Conservation (phyloP, 2,797 vertebrate species). For the Eidolon dupreanum region DNA sequence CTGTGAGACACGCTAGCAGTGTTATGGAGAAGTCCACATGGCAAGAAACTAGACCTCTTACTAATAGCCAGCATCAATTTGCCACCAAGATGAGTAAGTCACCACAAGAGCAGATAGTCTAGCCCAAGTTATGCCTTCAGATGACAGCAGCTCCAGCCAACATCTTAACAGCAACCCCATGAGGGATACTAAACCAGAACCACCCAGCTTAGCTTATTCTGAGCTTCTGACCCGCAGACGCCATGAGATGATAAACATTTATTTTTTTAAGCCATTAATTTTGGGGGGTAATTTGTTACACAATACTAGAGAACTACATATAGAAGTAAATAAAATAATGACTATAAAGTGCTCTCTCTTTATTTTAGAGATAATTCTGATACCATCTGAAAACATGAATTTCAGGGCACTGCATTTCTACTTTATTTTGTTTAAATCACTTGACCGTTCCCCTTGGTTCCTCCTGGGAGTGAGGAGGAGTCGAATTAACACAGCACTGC, state of each 20-base stretch:
- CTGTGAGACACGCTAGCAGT: neutral
- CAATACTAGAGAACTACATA: neutral
- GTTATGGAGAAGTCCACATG: neutral
- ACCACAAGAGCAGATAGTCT: neutral
- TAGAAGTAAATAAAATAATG: neutral
- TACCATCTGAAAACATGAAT: neutral
- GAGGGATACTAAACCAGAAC: neutral
- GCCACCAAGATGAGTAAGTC: neutral
- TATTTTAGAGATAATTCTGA: neutral
- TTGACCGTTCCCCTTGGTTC: neutral
- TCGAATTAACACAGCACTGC: neutral
- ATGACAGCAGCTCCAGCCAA: neutral
- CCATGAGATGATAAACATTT: neutral
- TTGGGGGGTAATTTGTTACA: neutral
- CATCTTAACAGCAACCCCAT: neutral
- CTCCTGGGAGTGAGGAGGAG: neutral
- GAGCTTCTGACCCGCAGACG: neutral
- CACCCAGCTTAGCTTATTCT: neutral
- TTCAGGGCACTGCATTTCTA: conserved; percentile 15
- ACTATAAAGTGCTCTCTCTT: neutral
- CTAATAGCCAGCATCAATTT: neutral
- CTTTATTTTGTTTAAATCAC: neutral
- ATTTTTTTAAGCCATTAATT: neutral
- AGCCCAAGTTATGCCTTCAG: neutral
- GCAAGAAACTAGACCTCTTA: neutral